Percentiles rank a stretch among this genome's conserved stretches.
Conservation (phyloP, 1,140 invertebrate genomes). For the Drosophila grimshawi region DNA sequence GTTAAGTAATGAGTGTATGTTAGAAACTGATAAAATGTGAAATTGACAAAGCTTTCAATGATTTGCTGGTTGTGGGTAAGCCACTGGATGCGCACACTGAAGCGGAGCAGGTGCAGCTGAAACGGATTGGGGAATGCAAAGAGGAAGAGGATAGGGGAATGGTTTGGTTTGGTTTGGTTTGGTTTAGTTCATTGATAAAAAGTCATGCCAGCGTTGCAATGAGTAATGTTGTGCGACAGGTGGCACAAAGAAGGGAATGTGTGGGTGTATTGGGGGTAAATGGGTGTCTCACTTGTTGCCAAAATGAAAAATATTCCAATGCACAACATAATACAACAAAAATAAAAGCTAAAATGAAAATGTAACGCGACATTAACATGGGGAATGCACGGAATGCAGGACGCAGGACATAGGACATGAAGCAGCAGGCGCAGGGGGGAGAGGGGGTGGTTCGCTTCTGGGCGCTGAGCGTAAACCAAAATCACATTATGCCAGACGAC, state of each 20-base stretch:
- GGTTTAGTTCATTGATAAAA: conserved; percentile 33
- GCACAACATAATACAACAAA: conserved; percentile 21
- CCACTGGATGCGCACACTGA: conserved; percentile 16
- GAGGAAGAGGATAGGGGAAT: neutral
- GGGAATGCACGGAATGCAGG: conserved; percentile 2
- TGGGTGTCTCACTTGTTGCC: conserved; percentile 56
- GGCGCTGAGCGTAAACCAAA: conserved; percentile 53
- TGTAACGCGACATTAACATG: conserved; percentile 38
- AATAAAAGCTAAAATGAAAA: conserved; percentile 16
- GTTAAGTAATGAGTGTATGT: neutral
- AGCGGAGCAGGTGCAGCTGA: neutral
- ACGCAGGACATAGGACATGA: neutral
- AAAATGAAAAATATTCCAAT: conserved; percentile 60
- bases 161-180: neutral
- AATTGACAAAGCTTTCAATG: conserved; percentile 54
- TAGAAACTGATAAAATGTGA: conserved; percentile 47
- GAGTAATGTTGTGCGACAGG: conserved; percentile 19
- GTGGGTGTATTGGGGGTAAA: neutral
- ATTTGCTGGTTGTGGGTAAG: conserved; percentile 42
- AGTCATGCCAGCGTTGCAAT: conserved; percentile 11
- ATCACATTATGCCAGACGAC: conserved; percentile 62
- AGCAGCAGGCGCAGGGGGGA: neutral
- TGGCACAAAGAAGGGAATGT: neutral
- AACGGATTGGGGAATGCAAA: neutral
- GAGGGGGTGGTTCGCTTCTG: neutral